Evolutionary conservation across 2,888 invertebrate genomes (phyloP), one percentile per base, ranked within the genome.

Genomic region (Serripes groenlandicus): DNA sequence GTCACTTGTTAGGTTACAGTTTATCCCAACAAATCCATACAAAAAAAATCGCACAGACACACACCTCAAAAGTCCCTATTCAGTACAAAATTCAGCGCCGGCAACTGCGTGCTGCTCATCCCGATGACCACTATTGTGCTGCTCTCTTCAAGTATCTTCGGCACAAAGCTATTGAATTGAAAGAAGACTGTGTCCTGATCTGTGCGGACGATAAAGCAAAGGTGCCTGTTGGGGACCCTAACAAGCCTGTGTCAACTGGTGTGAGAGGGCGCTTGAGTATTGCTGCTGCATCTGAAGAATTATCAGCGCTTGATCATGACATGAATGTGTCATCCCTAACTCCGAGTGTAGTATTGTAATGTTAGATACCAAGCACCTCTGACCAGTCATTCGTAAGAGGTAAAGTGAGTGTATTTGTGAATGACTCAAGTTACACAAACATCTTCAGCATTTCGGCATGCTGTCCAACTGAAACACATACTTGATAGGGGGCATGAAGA

Each of bases 11-110:
- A 60, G 83, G 21, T 71, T 87, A 0, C 87, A 83, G 78, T 87
- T 87, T 75, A 42, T 83, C 9, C 85, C 87, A 35, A 70, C 66
- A 21, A 85, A 85, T 32, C 81, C 85, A 0, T 86, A 86, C 70
- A 30, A 64, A 0, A 68, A 62, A 18, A 42, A 75, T 58, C n/a
- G 85, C 87, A 11, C 62, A 58, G 56, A 78, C 62, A 30, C 86
- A 86, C 35, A 86, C 85, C 18, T 71, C 71, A 3, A 49, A 58
- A 11, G n/a, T 88, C 26, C n/a, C 77, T 26, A 72, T 86, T 3
- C 88, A 88, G 66, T 81, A 83, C 64, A 85, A 87, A 74, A 81
- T 88, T n/a, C 83, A 86, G 60, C 23, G 81, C 15, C 35, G 87
- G 9, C 88, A 86, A 49, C 68, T 88, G 3, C n/a, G 86, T 49